Conservation (phyloP, 2,113 vertebrate genomes). For the Garra rufa region DNA sequence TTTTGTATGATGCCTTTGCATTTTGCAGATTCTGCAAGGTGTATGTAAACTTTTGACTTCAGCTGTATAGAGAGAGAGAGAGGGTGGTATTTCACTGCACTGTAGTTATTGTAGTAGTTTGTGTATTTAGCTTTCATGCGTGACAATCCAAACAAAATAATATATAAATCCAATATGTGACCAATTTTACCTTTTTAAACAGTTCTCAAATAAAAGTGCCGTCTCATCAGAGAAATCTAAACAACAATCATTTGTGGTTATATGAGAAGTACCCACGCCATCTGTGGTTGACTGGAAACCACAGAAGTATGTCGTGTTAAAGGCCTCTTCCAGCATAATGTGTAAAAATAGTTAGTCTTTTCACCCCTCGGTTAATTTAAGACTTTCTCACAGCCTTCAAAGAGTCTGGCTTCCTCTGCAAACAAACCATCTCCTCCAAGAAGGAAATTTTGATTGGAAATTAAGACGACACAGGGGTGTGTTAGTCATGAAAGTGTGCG, state of each 20-base stretch:
- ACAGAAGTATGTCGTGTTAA: conserved; percentile 1
- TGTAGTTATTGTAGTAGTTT: neutral
- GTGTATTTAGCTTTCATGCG: neutral
- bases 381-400: conserved; percentile 33
- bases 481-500: conserved; percentile 49
- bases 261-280: conserved; percentile 8
- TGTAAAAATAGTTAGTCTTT: conserved; percentile 18
- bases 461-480: conserved; percentile 32
- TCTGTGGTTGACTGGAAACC: conserved; percentile 1
- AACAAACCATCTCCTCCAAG: conserved; percentile 21
- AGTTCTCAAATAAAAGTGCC: conserved; percentile 14
- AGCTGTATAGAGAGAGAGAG: neutral
- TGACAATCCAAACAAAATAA: neutral
- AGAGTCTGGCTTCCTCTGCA: conserved; percentile 34
- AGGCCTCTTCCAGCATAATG: neutral
- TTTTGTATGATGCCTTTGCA: no score
- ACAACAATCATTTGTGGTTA: conserved; percentile 44
- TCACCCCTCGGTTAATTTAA: conserved; percentile 39
- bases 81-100: neutral
- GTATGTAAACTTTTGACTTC: no score
- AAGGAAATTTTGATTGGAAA: conserved; percentile 38
- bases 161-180: neutral
- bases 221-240: conserved; percentile 40
- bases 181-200: neutral
- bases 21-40: no score